Conservation (phyloP, 2,888 invertebrate species). For the Nebria brevicollis region DNA sequence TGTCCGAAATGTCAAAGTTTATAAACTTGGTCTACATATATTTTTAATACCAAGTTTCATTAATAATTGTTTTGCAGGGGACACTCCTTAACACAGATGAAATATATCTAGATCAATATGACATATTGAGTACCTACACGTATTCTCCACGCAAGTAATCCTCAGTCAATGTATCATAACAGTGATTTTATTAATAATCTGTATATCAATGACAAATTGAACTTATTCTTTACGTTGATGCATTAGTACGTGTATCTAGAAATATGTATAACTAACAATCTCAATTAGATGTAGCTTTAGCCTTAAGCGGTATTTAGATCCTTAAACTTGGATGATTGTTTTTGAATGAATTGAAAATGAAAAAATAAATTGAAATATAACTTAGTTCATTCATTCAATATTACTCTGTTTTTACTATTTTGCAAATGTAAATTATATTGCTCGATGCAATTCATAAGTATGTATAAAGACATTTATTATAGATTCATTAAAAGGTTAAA, state of each 20-base stretch:
- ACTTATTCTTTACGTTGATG: not conserved
- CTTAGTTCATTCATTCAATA: no score
- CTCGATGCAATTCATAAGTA: no score
- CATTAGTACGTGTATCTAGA: no score
- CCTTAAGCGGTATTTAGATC: no score
- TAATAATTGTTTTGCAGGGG: not conserved
- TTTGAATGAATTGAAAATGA: no score
- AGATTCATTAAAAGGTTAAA: not conserved
- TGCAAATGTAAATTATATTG: no score
- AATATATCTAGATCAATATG: not conserved
- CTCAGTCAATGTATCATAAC: not conserved
- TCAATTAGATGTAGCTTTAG: no score
- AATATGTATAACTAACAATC: no score
- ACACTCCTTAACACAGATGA: not conserved
- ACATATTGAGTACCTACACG: not conserved
- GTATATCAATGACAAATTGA: not conserved
- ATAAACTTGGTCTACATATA: not conserved
- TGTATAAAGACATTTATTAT: no score
- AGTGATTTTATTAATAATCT: not conserved
- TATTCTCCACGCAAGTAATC: not conserved
- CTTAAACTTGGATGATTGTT: no score
- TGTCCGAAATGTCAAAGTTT: not conserved
- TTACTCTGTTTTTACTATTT: no score
- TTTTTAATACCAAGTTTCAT: not conserved
- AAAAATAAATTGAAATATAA: no score